Evolutionary conservation across 2,888 invertebrate species (phyloP).

Genomic region (Drosophila affinis): DNA sequence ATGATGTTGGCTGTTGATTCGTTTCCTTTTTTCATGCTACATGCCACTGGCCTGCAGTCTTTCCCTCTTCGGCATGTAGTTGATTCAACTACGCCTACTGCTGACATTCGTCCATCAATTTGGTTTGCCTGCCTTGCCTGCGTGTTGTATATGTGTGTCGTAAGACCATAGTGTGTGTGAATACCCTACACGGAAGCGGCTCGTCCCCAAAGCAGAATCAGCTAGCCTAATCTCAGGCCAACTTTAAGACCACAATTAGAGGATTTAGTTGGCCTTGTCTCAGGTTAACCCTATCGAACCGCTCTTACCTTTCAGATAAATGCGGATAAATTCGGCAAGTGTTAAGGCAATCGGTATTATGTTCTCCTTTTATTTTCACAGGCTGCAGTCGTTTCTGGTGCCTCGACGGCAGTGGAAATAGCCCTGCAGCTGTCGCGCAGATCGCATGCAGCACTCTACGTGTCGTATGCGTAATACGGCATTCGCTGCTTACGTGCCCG

Average conservation of each 20-base stretch:
- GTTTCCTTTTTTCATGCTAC: conserved; percentile 11
- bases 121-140: conserved; percentile 4
- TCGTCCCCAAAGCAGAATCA: not conserved
- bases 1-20: conserved; percentile 28
- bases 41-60: not conserved
- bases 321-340: too few relatives aligned
- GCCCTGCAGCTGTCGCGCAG: too few relatives aligned
- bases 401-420: too few relatives aligned
- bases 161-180: not conserved
- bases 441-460: not conserved
- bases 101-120: conserved; percentile 24
- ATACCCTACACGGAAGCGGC: too few relatives aligned
- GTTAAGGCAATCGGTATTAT: too few relatives aligned
- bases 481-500: not conserved
- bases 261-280: too few relatives aligned
- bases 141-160: not conserved
- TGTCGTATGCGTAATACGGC: not conserved
- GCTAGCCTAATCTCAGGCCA: too few relatives aligned
- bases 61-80: not conserved
- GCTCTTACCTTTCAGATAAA: too few relatives aligned
- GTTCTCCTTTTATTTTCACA: not conserved
- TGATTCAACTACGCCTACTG: conserved; percentile 3
- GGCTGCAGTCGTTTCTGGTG: not conserved
- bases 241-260: too few relatives aligned
- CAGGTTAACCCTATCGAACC: too few relatives aligned